Evolutionary conservation across 2,888 invertebrate genomes (phyloP).

Genomic region (Mimachlamys varia): DNA sequence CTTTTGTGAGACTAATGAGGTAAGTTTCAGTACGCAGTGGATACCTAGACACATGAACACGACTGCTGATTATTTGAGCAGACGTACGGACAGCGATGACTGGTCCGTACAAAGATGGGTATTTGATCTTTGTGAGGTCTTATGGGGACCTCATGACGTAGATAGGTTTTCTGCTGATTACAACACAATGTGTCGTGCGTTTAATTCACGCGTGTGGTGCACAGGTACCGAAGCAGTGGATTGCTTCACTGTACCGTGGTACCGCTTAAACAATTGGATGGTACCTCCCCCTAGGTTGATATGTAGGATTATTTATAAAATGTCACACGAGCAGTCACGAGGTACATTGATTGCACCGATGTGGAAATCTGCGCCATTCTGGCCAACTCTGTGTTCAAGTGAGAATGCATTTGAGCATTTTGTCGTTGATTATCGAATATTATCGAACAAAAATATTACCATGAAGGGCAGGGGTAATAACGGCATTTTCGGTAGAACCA

Average conservation of each 20-base stretch:
- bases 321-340: neutral
- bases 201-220: constrained; percentile 39
- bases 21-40: constrained; percentile 36
- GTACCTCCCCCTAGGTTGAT: constrained; percentile 56
- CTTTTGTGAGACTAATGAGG: no score
- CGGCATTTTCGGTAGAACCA: no score
- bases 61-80: constrained; percentile 35
- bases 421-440: no score
- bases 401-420: no score
- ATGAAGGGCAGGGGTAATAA: no score
- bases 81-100: constrained; percentile 41
- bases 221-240: constrained; percentile 44
- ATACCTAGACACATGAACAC: constrained; percentile 37
- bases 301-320: constrained; percentile 46
- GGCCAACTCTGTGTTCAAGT: no score
- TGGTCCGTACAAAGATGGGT: neutral
- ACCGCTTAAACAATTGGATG: constrained; percentile 51
- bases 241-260: constrained; percentile 49
- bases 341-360: constrained; percentile 37
- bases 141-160: constrained; percentile 37
- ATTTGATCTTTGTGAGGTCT: neutral
- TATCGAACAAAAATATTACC: no score
- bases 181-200: constrained; percentile 43
- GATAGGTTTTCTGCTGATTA: constrained; percentile 42
- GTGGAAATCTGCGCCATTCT: neutral